These are phyloP conservation scores for Myiotriccus ornatus DNA, from an alignment of 2,797 vertebrate species.

Conservation along the genomic window DNA sequence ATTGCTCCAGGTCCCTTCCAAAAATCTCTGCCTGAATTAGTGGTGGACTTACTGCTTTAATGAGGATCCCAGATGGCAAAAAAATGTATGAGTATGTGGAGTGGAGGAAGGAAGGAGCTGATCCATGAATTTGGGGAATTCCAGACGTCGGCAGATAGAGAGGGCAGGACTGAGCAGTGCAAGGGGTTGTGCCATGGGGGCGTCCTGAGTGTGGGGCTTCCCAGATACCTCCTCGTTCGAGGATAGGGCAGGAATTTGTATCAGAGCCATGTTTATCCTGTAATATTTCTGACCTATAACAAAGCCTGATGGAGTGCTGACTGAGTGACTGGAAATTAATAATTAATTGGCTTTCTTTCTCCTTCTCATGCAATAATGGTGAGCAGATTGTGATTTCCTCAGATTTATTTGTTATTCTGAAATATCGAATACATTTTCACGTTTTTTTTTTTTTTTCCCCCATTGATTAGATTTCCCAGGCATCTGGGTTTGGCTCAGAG, in stretches of 20 bases:
- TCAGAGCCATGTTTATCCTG: not conserved
- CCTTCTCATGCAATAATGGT: constrained; percentile 1
- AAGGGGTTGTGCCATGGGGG: fast-evolving
- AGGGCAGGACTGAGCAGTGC: not conserved
- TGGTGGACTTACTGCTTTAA: not conserved
- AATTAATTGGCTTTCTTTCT: constrained; percentile 39
- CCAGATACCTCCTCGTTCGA: not conserved
- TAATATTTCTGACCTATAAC: constrained; percentile 25
- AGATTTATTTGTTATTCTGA: constrained; percentile 25
- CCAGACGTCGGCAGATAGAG: not conserved
- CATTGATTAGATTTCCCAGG: not conserved
- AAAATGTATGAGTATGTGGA: not conserved
- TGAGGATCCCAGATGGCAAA: not conserved
- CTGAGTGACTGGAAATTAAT: constrained; percentile 51
- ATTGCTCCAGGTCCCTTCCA: not conserved
- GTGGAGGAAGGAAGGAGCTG: not conserved
- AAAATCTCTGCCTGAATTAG: not conserved
- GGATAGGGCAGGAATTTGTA: not conserved
- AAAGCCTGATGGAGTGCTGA: constrained; percentile 17
- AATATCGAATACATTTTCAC: not conserved
- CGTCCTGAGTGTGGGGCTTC: not conserved
- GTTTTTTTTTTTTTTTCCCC: fast-evolving
- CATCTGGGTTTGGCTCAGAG: not conserved
- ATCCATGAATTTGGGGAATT: not conserved
- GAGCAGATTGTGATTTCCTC: constrained; percentile 30